Evolutionary conservation across 2,113 vertebrate genomes (phyloP), one percentile per base, ranked within the genome.

Genomic region (Brienomyrus brachyistius): DNA sequence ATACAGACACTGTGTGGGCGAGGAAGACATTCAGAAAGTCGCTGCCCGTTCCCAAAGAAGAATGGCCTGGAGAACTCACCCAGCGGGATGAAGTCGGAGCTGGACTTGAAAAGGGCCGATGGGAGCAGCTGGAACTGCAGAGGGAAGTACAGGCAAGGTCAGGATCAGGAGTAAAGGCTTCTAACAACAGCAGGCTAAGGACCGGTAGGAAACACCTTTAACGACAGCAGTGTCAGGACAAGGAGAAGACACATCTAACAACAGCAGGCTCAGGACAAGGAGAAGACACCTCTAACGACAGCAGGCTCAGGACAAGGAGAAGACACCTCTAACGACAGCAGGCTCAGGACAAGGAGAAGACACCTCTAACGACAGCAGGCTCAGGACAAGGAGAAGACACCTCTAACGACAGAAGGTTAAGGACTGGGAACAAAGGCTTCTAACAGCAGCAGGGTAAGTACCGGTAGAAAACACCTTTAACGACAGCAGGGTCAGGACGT

Each of bases 91-190:
- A 99, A 99, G 94, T 99, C 98, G 0, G 97, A 98, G 94, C 96
- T 97, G 91, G 97, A 98, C 94, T 98, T 99, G 95, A 99, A 99
- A 59, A 99, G 96, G 2, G 98, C 98, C 8, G 98, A 98, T 90
- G 98, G 98, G 88, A 99, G 97, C 48, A 99, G 97, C 94, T 99
- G 98, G 94, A 99, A 99, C 98, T 99, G 93, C 92, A 89, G 92
- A 86, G 93, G 84, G 91, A 88, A 86, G 77, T 83, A 56, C 70
- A 89, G 5, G 13, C 56, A 70, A 45, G 52, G 21, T 86, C 31
- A 91, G 13, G 15, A 66, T n/a, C 1, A 3, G 48, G n/a, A 87
- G 2, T 23, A 56, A 23, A 48, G 0, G 0, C 10, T 1, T 10
- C 7, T 84, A 47, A 47, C 45, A 84, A 1, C 21, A 23, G 2